These are phyloP conservation scores for Steinernema khuongi DNA, from an alignment of 1,140 invertebrate species.

Conservation along the genomic window DNA sequence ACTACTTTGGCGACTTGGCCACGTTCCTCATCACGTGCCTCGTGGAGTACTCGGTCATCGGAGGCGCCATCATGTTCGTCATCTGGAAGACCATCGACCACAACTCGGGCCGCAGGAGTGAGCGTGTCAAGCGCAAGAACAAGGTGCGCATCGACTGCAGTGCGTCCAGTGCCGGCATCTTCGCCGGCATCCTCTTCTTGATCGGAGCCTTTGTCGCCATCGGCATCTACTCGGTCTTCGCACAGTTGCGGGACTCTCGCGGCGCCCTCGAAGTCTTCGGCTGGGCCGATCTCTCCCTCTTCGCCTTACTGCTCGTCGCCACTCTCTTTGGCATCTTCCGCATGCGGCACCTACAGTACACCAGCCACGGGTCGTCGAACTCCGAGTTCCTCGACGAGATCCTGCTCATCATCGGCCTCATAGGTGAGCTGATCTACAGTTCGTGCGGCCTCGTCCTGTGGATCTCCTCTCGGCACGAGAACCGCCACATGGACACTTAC, in stretches of 20 bases:
- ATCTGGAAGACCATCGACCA: slow-evolving; percentile 53
- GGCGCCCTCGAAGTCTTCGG: slow-evolving; percentile 51
- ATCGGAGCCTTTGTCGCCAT: slow-evolving; percentile 53
- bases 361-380: slow-evolving; percentile 41
- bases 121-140: slow-evolving; percentile 43
- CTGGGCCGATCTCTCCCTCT: slow-evolving; percentile 51
- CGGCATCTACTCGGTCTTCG: slow-evolving; percentile 54
- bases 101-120: slow-evolving; percentile 23
- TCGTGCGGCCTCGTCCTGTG: slow-evolving; percentile 28
- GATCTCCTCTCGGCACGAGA: slow-evolving; percentile 20
- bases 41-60: slow-evolving; percentile 56
- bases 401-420: slow-evolving; percentile 53
- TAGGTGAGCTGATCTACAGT: slow-evolving; percentile 51
- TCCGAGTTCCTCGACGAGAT: slow-evolving; percentile 57
- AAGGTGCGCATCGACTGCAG: slow-evolving; percentile 57
- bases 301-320: slow-evolving; percentile 46
- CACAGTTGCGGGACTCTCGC: slow-evolving; percentile 36
- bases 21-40: slow-evolving; percentile 56
- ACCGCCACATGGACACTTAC: slow-evolving; percentile 23
- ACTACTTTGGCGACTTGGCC: slow-evolving; percentile 57
- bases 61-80: slow-evolving; percentile 56
- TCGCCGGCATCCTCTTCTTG: slow-evolving; percentile 54
- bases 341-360: slow-evolving; percentile 47
- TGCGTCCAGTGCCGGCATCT: slow-evolving; percentile 51
- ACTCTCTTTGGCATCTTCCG: slow-evolving; percentile 50